Evolutionary conservation across 2,113 vertebrate species (phyloP).

Genomic region (Nansenia antarctica): DNA sequence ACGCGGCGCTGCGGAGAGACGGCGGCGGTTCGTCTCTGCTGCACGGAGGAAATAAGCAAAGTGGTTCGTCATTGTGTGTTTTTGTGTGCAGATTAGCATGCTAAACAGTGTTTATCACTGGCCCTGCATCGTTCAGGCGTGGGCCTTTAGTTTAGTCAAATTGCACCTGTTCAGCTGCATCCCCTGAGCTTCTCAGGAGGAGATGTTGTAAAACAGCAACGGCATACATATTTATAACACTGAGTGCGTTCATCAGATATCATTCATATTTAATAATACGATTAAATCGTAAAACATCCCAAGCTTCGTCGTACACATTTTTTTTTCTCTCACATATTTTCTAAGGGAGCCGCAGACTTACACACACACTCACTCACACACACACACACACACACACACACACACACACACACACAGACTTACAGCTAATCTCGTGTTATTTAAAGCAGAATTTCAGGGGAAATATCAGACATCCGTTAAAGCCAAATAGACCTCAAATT

Average conservation of each 20-base stretch:
- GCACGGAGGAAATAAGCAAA: slow-evolving; percentile 49
- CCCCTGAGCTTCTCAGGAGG: slow-evolving; percentile 12
- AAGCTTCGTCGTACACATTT: background rate
- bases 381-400: background rate
- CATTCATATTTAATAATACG: slow-evolving; percentile 35
- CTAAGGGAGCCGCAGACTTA: too few species aligned
- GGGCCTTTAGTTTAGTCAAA: slow-evolving; percentile 35
- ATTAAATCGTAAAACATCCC: slow-evolving; percentile 22
- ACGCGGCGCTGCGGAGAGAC: slow-evolving; percentile 14
- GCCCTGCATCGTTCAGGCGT: slow-evolving; percentile 57
- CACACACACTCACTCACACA: too few species aligned
- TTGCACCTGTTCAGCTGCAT: slow-evolving; percentile 53
- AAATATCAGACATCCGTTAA: slow-evolving; percentile 6
- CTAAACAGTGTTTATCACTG: slow-evolving; percentile 65
- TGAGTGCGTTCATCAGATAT: slow-evolving; percentile 19
- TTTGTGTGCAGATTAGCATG: slow-evolving; percentile 66
- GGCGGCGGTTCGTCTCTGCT: slow-evolving; percentile 54
- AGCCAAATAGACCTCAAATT: slow-evolving; percentile 6
- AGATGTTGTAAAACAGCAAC: slow-evolving; percentile 7
- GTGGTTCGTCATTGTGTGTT: slow-evolving; percentile 47
- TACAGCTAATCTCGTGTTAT: background rate
- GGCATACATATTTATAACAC: slow-evolving; percentile 1
- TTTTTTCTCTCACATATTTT: background rate
- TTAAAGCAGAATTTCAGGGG: background rate
- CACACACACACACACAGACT: background rate